Percentiles rank a stretch among this genome's conserved stretches.
Conservation (phyloP, 1,140 invertebrate species). For the Lepidostoma basale region DNA sequence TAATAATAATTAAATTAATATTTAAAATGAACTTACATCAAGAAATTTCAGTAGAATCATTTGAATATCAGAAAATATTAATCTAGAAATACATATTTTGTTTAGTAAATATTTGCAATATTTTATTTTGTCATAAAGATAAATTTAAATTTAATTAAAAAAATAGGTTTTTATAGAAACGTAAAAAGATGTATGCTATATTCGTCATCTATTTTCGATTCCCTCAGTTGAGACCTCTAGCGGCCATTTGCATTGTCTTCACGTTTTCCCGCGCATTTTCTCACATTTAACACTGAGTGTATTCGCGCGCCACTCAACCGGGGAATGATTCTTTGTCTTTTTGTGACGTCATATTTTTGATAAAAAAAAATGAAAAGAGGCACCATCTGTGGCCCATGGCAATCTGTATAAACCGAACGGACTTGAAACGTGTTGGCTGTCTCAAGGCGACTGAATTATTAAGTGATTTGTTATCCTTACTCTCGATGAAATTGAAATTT, state of each 20-base stretch:
- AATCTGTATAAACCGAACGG: slow-evolving; percentile 12
- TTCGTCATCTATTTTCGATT: too few relatives aligned
- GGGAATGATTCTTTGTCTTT: slow-evolving; percentile 15
- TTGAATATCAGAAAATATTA: too few relatives aligned
- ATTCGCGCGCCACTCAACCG: slow-evolving; percentile 15
- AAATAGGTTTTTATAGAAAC: too few relatives aligned
- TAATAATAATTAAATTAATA: too few relatives aligned
- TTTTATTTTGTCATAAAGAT: too few relatives aligned
- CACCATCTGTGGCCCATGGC: slow-evolving; percentile 21
- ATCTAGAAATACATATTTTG: too few relatives aligned
- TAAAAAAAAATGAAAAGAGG: slow-evolving; percentile 4
- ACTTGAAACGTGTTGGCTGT: background rate
- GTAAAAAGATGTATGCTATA: too few relatives aligned
- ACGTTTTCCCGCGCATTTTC: slow-evolving; percentile 22
- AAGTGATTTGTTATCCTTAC: slow-evolving; percentile 28
- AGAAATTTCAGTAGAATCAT: too few relatives aligned
- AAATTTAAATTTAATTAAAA: too few relatives aligned
- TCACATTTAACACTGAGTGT: slow-evolving; percentile 28
- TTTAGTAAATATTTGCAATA: too few relatives aligned
- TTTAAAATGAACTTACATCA: too few relatives aligned
- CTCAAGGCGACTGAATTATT: slow-evolving; percentile 14
- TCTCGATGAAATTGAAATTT: too few relatives aligned
- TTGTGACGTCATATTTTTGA: slow-evolving; percentile 17
- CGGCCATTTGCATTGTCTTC: slow-evolving; percentile 29
- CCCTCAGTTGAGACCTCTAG: slow-evolving; percentile 5